Evolutionary conservation across 2,797 vertebrate species (phyloP).

Genomic region (Anas bahamensis): DNA sequence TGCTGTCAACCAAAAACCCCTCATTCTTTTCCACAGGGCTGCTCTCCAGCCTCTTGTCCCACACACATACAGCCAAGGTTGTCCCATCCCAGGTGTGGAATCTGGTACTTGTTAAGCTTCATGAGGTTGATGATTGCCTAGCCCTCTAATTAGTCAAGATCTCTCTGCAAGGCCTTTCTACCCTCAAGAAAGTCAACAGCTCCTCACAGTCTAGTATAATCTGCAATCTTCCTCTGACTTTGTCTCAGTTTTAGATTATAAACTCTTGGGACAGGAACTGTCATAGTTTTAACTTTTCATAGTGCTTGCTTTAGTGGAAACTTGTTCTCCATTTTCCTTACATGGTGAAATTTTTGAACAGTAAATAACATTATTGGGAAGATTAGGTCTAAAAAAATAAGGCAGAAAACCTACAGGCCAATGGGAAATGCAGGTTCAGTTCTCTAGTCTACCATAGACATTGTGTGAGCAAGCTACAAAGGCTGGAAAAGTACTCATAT

Average conservation of each 20-base stretch:
- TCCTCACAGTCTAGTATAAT: too few species aligned
- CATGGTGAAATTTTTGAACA: neutral
- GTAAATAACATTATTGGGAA: neutral
- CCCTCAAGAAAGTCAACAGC: too few species aligned
- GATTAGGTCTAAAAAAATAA: neutral
- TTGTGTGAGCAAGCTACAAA: neutral
- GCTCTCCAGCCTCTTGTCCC: too few species aligned
- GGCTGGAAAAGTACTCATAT: neutral
- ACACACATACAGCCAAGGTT: too few species aligned
- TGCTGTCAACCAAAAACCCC: neutral
- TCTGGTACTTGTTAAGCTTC: too few species aligned
- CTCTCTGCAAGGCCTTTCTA: too few species aligned
- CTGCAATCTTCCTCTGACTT: neutral
- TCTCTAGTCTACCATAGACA: neutral
- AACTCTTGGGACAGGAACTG: accelerated
- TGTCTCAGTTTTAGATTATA: neutral
- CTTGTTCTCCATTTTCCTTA: neutral
- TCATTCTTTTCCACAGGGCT: too few species aligned
- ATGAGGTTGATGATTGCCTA: too few species aligned
- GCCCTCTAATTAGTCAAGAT: too few species aligned
- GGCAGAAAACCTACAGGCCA: neutral
- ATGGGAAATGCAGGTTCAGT: neutral
- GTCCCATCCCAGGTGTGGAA: too few species aligned
- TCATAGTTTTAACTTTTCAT: neutral
- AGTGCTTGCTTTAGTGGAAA: neutral